phyloP scores from a whole-genome alignment of 2,888 invertebrate genomes.

The Altica lythri region DNA sequence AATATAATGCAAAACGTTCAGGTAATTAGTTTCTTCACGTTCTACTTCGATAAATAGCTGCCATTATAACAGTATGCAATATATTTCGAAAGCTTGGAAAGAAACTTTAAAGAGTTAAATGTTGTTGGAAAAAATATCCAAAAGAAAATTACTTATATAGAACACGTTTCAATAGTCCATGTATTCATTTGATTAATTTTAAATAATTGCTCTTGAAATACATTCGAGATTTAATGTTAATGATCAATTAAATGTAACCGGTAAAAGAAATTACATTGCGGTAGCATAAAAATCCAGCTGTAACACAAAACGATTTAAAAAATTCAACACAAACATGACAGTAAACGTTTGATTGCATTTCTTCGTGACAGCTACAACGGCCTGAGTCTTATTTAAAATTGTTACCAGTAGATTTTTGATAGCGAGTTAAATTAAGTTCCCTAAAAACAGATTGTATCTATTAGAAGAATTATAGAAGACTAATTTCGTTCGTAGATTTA shows the following conservation, averaged over 20 bases:
- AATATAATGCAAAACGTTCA: conserved; percentile 30
- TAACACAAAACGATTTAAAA: conserved; percentile 4
- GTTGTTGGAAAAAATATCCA: no score
- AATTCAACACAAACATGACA: conserved; percentile 9
- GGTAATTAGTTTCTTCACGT: conserved; percentile 11
- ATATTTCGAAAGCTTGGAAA: no score
- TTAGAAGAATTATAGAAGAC: conserved; percentile 46
- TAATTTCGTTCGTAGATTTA: conserved; percentile 41
- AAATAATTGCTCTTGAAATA: no score
- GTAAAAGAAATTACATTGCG: conserved; percentile 6
- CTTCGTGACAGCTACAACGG: conserved; percentile 10
- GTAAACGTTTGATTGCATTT: conserved; percentile 7
- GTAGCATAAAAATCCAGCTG: conserved; percentile 5
- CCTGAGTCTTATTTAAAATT: conserved; percentile 27
- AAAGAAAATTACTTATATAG: no score
- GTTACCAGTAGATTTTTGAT: conserved; percentile 35
- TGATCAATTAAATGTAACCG: conserved; percentile 3
- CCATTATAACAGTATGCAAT: no score
- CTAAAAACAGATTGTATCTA: conserved; percentile 46
- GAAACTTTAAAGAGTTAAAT: no score
- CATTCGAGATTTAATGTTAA: no score
- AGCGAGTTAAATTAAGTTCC: conserved; percentile 42
- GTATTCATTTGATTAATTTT: no score
- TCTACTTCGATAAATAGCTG: conserved; percentile 11
- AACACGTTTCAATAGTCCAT: no score